Percentiles rank a stretch among this genome's conserved stretches.
Conservation (phyloP, 2,888 invertebrate species). For the Synergus itoensis region DNA sequence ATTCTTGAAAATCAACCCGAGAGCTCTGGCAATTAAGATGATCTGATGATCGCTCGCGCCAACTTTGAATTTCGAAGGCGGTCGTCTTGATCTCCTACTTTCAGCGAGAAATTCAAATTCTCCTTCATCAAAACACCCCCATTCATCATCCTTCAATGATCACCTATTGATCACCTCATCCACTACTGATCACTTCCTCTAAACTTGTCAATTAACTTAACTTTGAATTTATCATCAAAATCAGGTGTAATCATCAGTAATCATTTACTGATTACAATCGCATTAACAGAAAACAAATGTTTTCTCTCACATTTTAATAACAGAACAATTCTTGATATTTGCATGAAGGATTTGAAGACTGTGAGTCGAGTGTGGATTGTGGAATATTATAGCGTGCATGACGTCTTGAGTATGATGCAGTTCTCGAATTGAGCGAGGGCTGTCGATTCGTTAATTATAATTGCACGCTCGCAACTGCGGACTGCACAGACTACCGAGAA, state of each 20-base stretch:
- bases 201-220: background rate
- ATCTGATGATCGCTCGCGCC: conserved; percentile 39
- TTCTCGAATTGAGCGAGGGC: conserved; percentile 66
- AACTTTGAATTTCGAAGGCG: conserved; percentile 40
- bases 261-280: background rate
- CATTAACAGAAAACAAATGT: background rate
- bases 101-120: conserved; percentile 35
- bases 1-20: conserved; percentile 58
- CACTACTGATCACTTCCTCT: background rate
- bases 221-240: background rate
- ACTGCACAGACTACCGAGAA: conserved; percentile 68
- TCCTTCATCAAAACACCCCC: conserved; percentile 2
- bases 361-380: background rate
- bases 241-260: no score
- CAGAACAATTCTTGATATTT: background rate
- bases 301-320: background rate
- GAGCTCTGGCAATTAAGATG: conserved; percentile 33
- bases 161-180: background rate
- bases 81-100: conserved; percentile 15
- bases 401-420: conserved; percentile 55
- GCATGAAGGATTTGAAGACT: conserved; percentile 24
- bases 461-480: conserved; percentile 63
- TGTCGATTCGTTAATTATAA: conserved; percentile 77
- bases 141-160: background rate
- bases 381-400: conserved; percentile 32